phyloP scores from a whole-genome alignment of 2,113 vertebrate species.

The Cervus canadensis region DNA sequence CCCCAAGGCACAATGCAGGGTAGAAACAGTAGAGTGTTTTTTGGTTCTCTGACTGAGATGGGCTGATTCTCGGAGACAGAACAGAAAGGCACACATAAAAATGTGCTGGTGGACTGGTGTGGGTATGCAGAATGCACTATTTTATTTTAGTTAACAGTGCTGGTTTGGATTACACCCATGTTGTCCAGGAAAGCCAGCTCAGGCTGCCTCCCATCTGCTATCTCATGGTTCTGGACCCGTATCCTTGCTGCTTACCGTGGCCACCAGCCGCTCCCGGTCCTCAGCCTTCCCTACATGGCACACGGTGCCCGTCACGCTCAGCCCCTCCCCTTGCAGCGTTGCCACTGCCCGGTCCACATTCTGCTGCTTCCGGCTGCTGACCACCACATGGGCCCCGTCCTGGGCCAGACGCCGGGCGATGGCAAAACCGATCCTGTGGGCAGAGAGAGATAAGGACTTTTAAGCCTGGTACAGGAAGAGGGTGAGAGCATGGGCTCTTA shows the following conservation, averaged over 20 bases:
- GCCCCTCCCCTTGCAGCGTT: slow-evolving; percentile 79
- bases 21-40: neutral
- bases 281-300: slow-evolving; percentile 88
- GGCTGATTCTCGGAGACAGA: neutral
- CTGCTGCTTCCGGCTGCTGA: slow-evolving; percentile 89
- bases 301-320: slow-evolving; percentile 85
- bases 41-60: neutral
- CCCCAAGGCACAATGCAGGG: neutral
- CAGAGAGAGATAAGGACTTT: neutral
- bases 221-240: neutral
- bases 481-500: neutral
- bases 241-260: slow-evolving; percentile 75
- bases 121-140: neutral
- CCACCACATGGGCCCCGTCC: slow-evolving; percentile 87
- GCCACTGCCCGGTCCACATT: slow-evolving; percentile 88
- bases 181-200: neutral
- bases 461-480: neutral
- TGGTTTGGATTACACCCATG: neutral
- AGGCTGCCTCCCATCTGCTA: neutral
- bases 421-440: slow-evolving; percentile 87
- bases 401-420: slow-evolving; percentile 85
- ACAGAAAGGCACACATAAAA: neutral
- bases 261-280: slow-evolving; percentile 85
- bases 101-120: neutral
- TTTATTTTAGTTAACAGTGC: neutral